Evolutionary conservation across 2,888 invertebrate species (phyloP), one percentile per base, ranked within the genome.

Genomic region (Lysandra bellargus): DNA sequence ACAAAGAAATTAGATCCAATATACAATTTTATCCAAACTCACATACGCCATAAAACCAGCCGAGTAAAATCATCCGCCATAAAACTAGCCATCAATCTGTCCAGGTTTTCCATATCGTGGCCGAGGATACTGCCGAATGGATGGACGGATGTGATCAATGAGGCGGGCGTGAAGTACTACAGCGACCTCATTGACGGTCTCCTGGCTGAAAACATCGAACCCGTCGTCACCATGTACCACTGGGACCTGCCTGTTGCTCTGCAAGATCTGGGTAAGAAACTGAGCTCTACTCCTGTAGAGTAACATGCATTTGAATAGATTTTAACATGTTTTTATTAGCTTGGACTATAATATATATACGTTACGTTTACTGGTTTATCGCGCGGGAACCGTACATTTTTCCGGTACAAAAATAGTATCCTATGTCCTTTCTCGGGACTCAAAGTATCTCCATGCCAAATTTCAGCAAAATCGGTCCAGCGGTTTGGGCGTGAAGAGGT

Each of bases 141-240:
- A 14, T 93, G 94, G 80, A 86, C 92, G 44, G 94, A 95, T 82
- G 85, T 91, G 6, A 89, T 97, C 30, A 97, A 96, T 86, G 89
- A 93, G 78, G 95, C 95, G 2, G 97, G 97, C 14, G 91, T 96
- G n/a, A 88, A 93, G 30, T 97, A 97, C 88, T 98, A 98, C 88
- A 96, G 96, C 83, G 91, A 96, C 78, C 86, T 98, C 69, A 96
- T 97, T 53, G 91, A 97, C 85, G 96, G 95, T 77, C 90, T 97
- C 14, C 83, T 96, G 23, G 90, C 85, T 23, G 94, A 95, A 73
- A 95, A 93, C 17, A 96, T 97, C 78, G 91, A 95, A 49, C 96
- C 97, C 0, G 87, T 95, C 83, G 91, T 95, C 0, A 96, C 96
- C 0, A 87, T 96, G 23, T 95, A 95, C 84, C 96, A 96, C 80